phyloP scores from a whole-genome alignment of 2,888 invertebrate genomes.

The Eilema griseolum region DNA sequence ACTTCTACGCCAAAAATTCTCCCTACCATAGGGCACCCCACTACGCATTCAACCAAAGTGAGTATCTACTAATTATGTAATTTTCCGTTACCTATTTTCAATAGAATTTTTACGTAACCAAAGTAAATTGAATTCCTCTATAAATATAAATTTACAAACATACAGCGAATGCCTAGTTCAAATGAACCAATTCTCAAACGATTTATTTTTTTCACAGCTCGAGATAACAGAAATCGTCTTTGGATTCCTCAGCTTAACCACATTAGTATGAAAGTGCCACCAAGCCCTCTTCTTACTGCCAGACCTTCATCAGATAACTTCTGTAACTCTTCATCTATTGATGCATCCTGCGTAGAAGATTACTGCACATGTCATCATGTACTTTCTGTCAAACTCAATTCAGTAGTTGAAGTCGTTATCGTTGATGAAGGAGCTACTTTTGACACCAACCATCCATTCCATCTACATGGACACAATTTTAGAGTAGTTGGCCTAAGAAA shows the following conservation, averaged over 20 bases:
- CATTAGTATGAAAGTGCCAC: constrained; percentile 92
- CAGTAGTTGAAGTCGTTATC: constrained; percentile 94
- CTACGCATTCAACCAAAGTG: constrained; percentile 92
- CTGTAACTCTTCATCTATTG: constrained; percentile 91
- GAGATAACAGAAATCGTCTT: constrained; percentile 80
- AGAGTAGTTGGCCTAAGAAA: constrained; percentile 93
- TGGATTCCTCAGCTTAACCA: constrained; percentile 96
- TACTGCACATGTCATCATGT: constrained; percentile 95
- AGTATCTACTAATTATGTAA: constrained; percentile 2
- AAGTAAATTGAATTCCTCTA: too few relatives aligned
- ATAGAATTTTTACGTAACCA: neutral
- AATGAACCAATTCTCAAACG: neutral
- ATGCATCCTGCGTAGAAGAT: constrained; percentile 88
- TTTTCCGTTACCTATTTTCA: neutral
- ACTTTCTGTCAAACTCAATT: constrained; percentile 89
- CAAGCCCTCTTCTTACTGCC: constrained; percentile 90
- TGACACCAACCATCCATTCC: constrained; percentile 96
- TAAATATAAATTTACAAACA: too few relatives aligned
- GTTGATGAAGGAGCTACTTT: constrained; percentile 94
- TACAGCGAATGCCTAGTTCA: neutral
- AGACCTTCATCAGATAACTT: constrained; percentile 89
- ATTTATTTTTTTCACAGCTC: constrained; percentile 75
- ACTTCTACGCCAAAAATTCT: constrained; percentile 94
- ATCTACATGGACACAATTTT: constrained; percentile 95
- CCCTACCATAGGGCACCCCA: constrained; percentile 91